Evolutionary conservation across 2,888 invertebrate species (phyloP).

Genomic region (Drosophila vallismaia): DNA sequence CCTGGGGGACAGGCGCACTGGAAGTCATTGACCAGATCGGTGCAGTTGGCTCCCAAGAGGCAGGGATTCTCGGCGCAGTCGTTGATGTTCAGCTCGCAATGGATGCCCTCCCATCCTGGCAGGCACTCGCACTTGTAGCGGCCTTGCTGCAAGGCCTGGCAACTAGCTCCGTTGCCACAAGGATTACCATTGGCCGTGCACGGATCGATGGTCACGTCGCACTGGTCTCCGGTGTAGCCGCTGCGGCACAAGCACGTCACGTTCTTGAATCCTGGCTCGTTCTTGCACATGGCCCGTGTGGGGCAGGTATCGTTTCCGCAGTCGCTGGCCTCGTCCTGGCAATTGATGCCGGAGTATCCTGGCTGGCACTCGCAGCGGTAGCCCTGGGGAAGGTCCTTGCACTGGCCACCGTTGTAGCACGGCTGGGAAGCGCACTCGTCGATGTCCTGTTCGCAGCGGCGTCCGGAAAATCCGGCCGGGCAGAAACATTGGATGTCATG

Average conservation of each 20-base stretch:
- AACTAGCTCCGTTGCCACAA: slow-evolving; percentile 95
- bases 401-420: slow-evolving; percentile 96
- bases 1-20: slow-evolving; percentile 96
- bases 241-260: slow-evolving; percentile 96
- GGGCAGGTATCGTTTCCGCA: slow-evolving; percentile 96
- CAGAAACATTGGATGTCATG: slow-evolving; percentile 96
- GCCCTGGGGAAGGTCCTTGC: slow-evolving; percentile 95
- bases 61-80: slow-evolving; percentile 97
- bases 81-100: slow-evolving; percentile 96
- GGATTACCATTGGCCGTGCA: slow-evolving; percentile 95
- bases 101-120: slow-evolving; percentile 98
- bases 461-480: slow-evolving; percentile 96
- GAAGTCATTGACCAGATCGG: slow-evolving; percentile 97
- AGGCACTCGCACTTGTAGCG: slow-evolving; percentile 97
- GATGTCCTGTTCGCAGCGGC: slow-evolving; percentile 96
- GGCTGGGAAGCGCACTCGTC: slow-evolving; percentile 97
- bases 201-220: slow-evolving; percentile 95
- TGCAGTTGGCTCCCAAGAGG: slow-evolving; percentile 94
- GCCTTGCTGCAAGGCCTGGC: slow-evolving; percentile 95
- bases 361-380: slow-evolving; percentile 94
- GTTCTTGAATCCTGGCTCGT: slow-evolving; percentile 94
- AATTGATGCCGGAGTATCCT: slow-evolving; percentile 96
- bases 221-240: slow-evolving; percentile 96
- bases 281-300: slow-evolving; percentile 98
- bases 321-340: slow-evolving; percentile 96